Percentiles rank a stretch among this genome's conserved stretches.
Conservation (phyloP, 2,113 vertebrate genomes). For the Charina bottae region DNA sequence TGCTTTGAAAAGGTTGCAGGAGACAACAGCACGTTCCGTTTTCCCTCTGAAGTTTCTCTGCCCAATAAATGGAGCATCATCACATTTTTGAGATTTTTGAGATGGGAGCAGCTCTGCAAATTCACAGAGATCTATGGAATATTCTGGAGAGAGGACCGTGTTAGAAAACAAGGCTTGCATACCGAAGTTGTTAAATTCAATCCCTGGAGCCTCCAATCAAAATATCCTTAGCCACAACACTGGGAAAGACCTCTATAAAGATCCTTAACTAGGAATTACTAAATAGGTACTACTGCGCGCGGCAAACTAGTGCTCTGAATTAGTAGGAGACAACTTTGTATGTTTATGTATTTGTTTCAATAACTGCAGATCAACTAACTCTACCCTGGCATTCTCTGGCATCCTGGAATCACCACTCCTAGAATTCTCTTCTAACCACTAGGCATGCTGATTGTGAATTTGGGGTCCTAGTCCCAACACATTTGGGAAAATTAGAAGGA, state of each 20-base stretch:
- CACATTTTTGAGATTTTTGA: not conserved
- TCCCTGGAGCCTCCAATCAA: not conserved
- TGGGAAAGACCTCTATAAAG: not conserved
- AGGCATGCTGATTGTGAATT: too few species aligned
- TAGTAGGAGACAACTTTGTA: not conserved
- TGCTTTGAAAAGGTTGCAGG: fast-evolving
- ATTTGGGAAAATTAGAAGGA: too few species aligned
- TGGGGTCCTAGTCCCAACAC: too few species aligned
- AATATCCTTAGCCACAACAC: not conserved
- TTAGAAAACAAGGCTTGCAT: not conserved
- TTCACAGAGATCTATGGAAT: not conserved
- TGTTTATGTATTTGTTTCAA: not conserved
- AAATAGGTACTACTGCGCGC: not conserved
- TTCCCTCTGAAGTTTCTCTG: not conserved
- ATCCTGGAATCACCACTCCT: too few species aligned
- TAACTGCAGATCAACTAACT: too few species aligned
- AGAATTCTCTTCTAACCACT: too few species aligned
- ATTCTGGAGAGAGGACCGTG: not conserved
- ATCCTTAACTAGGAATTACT: not conserved
- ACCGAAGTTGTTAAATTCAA: not conserved
- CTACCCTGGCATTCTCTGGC: too few species aligned
- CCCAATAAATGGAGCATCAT: not conserved
- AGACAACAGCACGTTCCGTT: too few species aligned
- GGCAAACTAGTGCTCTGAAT: not conserved
- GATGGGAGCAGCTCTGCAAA: too few species aligned